Conservation (phyloP, 1,140 invertebrate genomes). For the Melanaphis sacchari region DNA sequence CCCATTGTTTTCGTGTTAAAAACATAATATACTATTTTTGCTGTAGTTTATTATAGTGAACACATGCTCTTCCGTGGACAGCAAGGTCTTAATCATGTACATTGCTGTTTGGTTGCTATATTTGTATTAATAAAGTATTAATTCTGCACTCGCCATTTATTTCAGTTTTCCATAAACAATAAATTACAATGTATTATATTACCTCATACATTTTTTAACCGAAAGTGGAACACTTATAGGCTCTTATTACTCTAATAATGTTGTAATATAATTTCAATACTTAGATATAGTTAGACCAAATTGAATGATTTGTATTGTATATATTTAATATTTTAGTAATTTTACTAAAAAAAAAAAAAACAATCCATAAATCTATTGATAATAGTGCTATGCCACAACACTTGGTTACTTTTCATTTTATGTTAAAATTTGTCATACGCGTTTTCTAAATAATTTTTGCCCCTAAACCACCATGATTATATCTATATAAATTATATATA, state of each 20-base stretch:
- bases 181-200: neutral
- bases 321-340: neutral
- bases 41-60: neutral
- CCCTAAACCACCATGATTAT: neutral
- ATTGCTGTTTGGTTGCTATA: neutral
- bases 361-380: too few relatives aligned
- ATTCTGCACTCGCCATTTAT: neutral
- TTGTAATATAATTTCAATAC: neutral
- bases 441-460: neutral
- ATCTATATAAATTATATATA: neutral
- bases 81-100: neutral
- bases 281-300: neutral
- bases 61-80: neutral
- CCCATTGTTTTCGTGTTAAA: neutral
- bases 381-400: neutral
- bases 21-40: conserved; percentile 7
- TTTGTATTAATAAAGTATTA: neutral
- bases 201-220: neutral
- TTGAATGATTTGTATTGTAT: neutral
- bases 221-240: neutral
- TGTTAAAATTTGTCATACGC: neutral
- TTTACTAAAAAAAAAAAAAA: neutral
- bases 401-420: neutral
- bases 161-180: neutral
- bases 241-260: neutral